Percentiles rank a stretch among this genome's conserved stretches.
phyloP scores from a whole-genome alignment of 2,888 invertebrate genomes.

The Drosophila multiciliata region DNA sequence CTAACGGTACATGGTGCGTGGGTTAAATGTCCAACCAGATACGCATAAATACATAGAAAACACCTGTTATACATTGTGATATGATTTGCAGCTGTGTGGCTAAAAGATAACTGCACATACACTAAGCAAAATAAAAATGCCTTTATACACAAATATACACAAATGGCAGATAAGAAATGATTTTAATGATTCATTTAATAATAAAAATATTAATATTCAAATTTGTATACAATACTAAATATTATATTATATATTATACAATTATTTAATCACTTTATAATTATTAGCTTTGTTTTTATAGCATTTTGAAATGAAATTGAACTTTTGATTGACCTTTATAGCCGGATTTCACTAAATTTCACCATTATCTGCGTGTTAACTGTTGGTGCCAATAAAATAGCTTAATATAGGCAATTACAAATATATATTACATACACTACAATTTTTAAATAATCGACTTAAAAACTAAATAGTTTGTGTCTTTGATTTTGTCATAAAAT shows the following conservation, averaged over 20 bases:
- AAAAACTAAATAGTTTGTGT: no score
- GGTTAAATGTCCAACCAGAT: constrained; percentile 39
- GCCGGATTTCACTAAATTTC: no score
- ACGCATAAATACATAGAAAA: constrained; percentile 35
- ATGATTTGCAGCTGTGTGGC: constrained; percentile 8
- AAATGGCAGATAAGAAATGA: not conserved
- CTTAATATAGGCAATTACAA: no score
- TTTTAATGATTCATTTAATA: not conserved
- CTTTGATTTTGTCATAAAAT: no score
- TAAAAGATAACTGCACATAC: constrained; percentile 30
- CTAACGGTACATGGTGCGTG: constrained; percentile 22
- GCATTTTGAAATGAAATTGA: not conserved
- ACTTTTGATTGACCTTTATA: not conserved
- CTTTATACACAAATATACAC: not conserved
- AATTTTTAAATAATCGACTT: not conserved
- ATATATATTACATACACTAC: no score
- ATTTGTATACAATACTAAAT: not conserved
- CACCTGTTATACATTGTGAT: constrained; percentile 22
- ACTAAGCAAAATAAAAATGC: constrained; percentile 28
- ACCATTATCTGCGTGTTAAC: no score
- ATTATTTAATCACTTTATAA: not conserved
- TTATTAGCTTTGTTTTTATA: not conserved
- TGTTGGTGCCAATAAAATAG: no score
- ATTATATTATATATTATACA: not conserved
- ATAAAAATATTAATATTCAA: not conserved